Base-by-base conservation (phyloP, 2,113 vertebrate species). In the Sciurus niger region DNA sequence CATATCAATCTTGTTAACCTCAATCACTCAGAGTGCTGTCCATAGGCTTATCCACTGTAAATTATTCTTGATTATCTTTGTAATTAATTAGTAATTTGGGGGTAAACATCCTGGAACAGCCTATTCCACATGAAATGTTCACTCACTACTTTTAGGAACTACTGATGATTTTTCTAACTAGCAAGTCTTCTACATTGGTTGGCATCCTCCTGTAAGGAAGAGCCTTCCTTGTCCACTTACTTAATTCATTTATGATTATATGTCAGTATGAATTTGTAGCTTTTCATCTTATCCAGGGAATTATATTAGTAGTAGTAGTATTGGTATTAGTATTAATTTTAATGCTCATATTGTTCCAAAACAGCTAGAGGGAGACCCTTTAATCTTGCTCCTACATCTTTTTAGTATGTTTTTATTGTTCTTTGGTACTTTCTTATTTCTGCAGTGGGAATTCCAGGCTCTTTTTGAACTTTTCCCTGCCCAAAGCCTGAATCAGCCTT, bases 101-200 rank as follows among this genome's bases (percentile, higher is more conserved):
- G 30, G 37, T 37, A 85, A 65, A 68, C 63, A 40, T 72, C 48
- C 48, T 68, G 24, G 46, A 46, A 89, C 73, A 85, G 25, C 16
- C 51, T 90, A 20, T 67, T 86, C 10, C n/a, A 74, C 11, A 58
- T 91, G 46, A 46, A 60, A 16, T 40, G 28, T 83, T 77, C 70
- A 55, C 40, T 25, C 7, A 78, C 14, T 94, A 72, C 4, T 65
- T 84, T 83, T 91, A 91, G 46, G 53, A 73, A 84, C 12, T 55
- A 65, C 68, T 58, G 46, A 20, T 79, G 40, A 67, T 93, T 88
- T 96, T 87, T 90, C 83, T 90, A 68, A 55, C 55, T 40, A 68
- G 79, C n/a, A 78, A 78, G 63, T 88, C 77, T 87, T 82, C 48
- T 60, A 0, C 51, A 37, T 73, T 16, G 48, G 8, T 79, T 85